Conservation (phyloP, 2,888 invertebrate species). For the Drosophila maculinotata region DNA sequence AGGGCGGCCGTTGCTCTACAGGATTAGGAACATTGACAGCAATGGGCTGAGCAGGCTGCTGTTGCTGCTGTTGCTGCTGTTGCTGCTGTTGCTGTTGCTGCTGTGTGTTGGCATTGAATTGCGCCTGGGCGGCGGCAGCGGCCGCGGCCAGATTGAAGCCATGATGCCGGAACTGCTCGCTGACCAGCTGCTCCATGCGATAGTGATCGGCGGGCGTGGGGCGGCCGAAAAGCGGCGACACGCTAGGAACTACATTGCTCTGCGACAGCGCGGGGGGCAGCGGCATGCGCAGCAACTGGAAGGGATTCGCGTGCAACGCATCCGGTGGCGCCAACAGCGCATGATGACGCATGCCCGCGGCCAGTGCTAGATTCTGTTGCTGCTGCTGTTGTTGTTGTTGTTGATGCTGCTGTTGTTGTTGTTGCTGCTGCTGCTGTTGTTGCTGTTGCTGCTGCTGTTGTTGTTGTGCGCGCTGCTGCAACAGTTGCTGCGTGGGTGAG, state of each 20-base stretch:
- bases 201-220: slow-evolving; percentile 93
- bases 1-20: slow-evolving; percentile 86
- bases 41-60: slow-evolving; percentile 19
- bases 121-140: slow-evolving; percentile 87
- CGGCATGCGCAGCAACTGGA: slow-evolving; percentile 91
- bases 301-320: slow-evolving; percentile 90
- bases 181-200: slow-evolving; percentile 93
- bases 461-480: slow-evolving; percentile 86
- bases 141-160: slow-evolving; percentile 92
- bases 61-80: slow-evolving; percentile 83
- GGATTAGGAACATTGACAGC: slow-evolving; percentile 64
- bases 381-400: slow-evolving; percentile 84
- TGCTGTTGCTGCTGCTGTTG: slow-evolving; percentile 61
- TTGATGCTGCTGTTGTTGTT: slow-evolving; percentile 65
- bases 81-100: slow-evolving; percentile 81
- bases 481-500: slow-evolving; percentile 75
- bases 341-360: slow-evolving; percentile 87
- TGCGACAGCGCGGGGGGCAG: slow-evolving; percentile 89
- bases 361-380: slow-evolving; percentile 85
- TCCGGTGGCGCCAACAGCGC: slow-evolving; percentile 90
- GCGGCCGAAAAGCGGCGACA: slow-evolving; percentile 90
- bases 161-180: slow-evolving; percentile 92
- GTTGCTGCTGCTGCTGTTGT: slow-evolving; percentile 62
- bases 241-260: slow-evolving; percentile 90
- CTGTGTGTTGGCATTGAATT: slow-evolving; percentile 85